Conservation (phyloP, 2,113 vertebrate species). For the Peucedramus taeniatus region DNA sequence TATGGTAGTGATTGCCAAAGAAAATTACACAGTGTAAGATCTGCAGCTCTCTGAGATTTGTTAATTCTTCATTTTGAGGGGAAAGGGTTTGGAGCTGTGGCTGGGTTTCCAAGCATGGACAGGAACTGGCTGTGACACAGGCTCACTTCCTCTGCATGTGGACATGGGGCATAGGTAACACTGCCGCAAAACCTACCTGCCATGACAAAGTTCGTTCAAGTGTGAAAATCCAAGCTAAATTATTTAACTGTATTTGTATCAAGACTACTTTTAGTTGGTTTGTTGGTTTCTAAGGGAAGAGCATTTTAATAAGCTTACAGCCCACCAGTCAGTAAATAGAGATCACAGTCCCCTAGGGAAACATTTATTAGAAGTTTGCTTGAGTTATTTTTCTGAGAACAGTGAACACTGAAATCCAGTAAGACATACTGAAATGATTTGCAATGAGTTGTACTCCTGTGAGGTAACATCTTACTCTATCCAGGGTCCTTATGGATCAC, state of each 20-base stretch:
- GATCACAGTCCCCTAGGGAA: neutral
- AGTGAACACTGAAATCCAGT: neutral
- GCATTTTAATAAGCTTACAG: neutral
- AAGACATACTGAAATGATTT: neutral
- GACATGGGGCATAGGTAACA: accelerated
- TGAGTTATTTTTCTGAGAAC: neutral
- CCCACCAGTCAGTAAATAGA: neutral
- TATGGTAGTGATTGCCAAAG: neutral
- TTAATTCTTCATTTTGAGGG: neutral
- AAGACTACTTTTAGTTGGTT: neutral
- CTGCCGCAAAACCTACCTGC: neutral
- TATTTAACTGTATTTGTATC: neutral
- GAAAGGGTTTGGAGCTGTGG: neutral
- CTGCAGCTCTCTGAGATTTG: neutral
- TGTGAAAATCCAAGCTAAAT: neutral
- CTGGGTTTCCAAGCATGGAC: neutral
- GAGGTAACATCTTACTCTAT: neutral
- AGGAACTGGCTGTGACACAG: neutral
- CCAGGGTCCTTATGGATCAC: neutral
- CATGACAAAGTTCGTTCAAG: neutral
- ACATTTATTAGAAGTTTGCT: neutral
- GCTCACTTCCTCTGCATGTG: neutral
- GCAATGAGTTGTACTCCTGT: neutral
- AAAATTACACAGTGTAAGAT: neutral
- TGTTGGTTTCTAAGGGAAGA: neutral